phyloP scores from a whole-genome alignment of 2,797 vertebrate genomes.

The Micromesistius poutassou region DNA sequence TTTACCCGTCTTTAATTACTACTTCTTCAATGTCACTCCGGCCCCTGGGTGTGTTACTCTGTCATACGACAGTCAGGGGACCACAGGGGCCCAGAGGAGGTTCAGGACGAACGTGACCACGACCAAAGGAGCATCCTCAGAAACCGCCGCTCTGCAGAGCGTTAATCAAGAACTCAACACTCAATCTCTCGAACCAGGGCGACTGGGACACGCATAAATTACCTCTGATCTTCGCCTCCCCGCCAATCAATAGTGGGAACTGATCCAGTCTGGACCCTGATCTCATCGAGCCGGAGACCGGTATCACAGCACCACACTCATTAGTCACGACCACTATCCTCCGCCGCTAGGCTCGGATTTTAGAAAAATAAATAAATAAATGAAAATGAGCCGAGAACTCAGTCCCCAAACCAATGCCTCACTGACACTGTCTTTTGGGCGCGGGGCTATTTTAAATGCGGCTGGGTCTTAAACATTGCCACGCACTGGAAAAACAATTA shows the following conservation, averaged over 20 bases:
- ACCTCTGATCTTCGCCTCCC: slow-evolving; percentile 63
- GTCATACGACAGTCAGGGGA: too few species aligned
- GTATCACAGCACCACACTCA: too few species aligned
- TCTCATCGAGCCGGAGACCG: slow-evolving; percentile 57
- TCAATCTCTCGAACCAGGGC: slow-evolving; percentile 47
- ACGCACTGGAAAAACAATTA: slow-evolving; percentile 83
- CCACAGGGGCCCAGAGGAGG: too few species aligned
- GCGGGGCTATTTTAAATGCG: slow-evolving; percentile 68
- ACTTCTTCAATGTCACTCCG: too few species aligned
- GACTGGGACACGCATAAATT: background rate
- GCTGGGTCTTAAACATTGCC: slow-evolving; percentile 80
- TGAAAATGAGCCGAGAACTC: slow-evolving; percentile 14
- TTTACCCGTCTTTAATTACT: too few species aligned
- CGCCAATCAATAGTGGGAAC: slow-evolving; percentile 61
- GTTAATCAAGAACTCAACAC: slow-evolving; percentile 62
- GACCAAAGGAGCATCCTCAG: slow-evolving; percentile 54
- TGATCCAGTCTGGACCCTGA: slow-evolving; percentile 60
- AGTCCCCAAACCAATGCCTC: slow-evolving; percentile 60
- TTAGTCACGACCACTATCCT: slow-evolving; percentile 20
- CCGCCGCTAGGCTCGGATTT: slow-evolving; percentile 38
- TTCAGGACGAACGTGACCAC: slow-evolving; percentile 32
- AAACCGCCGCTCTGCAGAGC: slow-evolving; percentile 51
- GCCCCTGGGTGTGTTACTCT: too few species aligned
- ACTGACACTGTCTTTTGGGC: slow-evolving; percentile 67
- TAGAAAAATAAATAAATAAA: slow-evolving; percentile 17